Conservation (phyloP, 2,797 vertebrate genomes). For the Acipenser transmontanus region DNA sequence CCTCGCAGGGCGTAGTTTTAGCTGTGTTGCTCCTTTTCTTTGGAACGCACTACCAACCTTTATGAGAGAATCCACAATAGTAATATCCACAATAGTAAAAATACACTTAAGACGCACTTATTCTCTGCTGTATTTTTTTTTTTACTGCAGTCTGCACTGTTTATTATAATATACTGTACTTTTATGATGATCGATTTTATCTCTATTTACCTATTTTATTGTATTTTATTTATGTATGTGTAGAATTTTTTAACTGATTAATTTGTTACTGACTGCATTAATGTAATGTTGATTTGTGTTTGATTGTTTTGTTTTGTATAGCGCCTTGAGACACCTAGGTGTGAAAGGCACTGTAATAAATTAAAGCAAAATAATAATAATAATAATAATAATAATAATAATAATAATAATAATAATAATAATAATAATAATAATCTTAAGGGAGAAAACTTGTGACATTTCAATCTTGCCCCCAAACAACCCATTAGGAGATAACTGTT, state of each 20-base stretch:
- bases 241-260: neutral
- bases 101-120: too few species aligned
- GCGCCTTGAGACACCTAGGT: neutral
- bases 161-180: neutral
- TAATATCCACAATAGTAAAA: too few species aligned
- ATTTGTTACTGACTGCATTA: neutral
- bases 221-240: neutral
- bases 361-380: neutral
- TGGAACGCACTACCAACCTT: too few species aligned
- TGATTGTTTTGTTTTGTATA: neutral
- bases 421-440: neutral
- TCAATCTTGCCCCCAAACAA: neutral
- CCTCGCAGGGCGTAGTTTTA: too few species aligned
- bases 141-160: too few species aligned
- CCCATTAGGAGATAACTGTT: neutral
- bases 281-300: neutral
- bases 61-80: too few species aligned
- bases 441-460: neutral
- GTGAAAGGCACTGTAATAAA: neutral
- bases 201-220: too few species aligned
- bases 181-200: neutral
- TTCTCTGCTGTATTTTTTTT: too few species aligned
- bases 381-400: neutral
- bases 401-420: neutral
- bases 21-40: too few species aligned